Base-by-base conservation (phyloP, 2,113 vertebrate genomes). In the Sprattus sprattus region DNA sequence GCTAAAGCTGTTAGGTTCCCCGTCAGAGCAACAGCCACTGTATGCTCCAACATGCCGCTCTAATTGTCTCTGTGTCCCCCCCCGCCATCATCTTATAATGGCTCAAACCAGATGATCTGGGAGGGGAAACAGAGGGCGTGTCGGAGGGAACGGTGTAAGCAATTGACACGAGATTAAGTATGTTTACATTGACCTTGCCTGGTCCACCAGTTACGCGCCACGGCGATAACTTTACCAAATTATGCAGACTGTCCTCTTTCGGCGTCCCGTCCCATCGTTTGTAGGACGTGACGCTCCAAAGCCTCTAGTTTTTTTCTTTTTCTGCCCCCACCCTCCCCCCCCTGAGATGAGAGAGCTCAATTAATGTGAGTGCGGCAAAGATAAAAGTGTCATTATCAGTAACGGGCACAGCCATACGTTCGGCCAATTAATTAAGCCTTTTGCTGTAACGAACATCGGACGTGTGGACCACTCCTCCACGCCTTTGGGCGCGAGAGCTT, bases 341-440 rank as follows among this genome's bases (percentile, higher is more conserved):
- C 28, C 16, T 0, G 71, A 78, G 71, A 78, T 78, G 28, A 78
- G 15, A 78, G 71, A 9, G 32, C 32, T 39, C 25, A 18, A 13
- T 78, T 32, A 78, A 78, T 39, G 71, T 4, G 28, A 78, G 32
- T 10, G 71, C 28, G 86, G 86, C 20, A 89, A 86, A 92, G 90
- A 90, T 92, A 88, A 92, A 91, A 86, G 90, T 45, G 2, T 64
- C 88, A 92, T 93, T 90, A 93, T 87, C 54, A 22, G 71, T 80
- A 11, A 52, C 49, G 18, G 86, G 85, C 85, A 81, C 25, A 6
- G 85, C 88, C 91, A 88, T 88, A 91, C 86, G 85, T 91, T 71
- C 7, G 60, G 87, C 85, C 91, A 90, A 90, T 94, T 92, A 93
- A 91, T 60, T 85, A 82, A 78, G 83, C 81, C 50, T 78, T 67